Base-by-base conservation (phyloP, 2,113 vertebrate species). In the Grallaria varia region DNA sequence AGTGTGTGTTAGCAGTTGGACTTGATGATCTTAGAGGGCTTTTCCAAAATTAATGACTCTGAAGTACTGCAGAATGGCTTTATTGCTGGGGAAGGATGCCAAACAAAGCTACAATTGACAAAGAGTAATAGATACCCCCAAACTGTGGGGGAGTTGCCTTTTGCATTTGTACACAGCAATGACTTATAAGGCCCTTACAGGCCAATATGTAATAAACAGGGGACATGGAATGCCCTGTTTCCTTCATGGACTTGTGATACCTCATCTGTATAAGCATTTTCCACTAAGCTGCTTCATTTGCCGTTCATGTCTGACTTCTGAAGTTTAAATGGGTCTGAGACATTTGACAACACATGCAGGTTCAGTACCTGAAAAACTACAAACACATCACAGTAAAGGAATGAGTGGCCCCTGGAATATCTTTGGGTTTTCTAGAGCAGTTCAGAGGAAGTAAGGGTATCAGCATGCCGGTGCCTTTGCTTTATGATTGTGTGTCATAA, bases 121-220 rank as follows among this genome's bases (percentile, higher is more conserved):
- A n/a, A 47, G 22, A 37, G 6, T 45, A 53, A 42, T 42, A 20
- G n/a, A 21, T 28, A 52, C 3, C 6, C 12, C 7, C 9, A 21
- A 1, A 0, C 8, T 2, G 0, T 42, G 71, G 25, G 12, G 10
- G 5, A 6, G 22, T 45, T 56, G 35, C 8, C 39, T 82, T 91
- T 72, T 40, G 22, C 12, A 4, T 7, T 4, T 35, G 28, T 83
- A 3, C 7, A 14, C 16, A 76, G n/a, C 37, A 58, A 4, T 42
- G 33, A 21, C 37, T 64, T 40, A 1, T 4, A 60, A 69, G 6
- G 23, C 40, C 14, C 23, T 67, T 52, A 47, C 35, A 79, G 47
- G 19, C 19, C 39, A 31, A 4, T 62, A 47, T 3, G 50, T 68
- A 19, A 15, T 62, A n/a, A 62, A 17, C 5, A 49, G 5, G 8